phyloP scores from a whole-genome alignment of 2,113 vertebrate genomes.

The Rhinolophus sinicus region DNA sequence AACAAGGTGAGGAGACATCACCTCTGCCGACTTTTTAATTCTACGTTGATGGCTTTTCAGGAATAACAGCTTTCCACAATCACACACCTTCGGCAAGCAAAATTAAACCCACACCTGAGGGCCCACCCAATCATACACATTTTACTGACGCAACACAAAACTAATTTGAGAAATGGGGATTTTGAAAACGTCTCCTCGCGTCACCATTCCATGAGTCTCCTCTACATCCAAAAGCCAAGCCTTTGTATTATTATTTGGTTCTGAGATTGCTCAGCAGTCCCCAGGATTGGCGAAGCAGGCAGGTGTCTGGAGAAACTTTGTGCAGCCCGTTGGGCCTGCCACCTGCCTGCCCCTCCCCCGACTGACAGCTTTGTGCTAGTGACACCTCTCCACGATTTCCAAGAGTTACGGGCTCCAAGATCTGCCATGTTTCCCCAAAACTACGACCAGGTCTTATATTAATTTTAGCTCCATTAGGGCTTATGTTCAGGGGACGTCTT shows the following conservation, averaged over 20 bases:
- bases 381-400: too few relatives aligned
- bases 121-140: neutral
- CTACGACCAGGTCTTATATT: too few relatives aligned
- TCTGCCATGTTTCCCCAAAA: too few relatives aligned
- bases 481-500: too few relatives aligned
- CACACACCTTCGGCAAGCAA: neutral
- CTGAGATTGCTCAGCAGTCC: neutral
- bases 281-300: neutral
- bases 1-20: neutral
- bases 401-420: too few relatives aligned
- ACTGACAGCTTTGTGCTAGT: neutral
- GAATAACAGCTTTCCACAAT: neutral
- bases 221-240: neutral
- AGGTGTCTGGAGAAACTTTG: neutral
- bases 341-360: neutral
- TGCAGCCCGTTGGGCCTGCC: neutral
- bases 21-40: neutral
- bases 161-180: neutral
- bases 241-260: neutral
- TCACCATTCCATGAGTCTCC: neutral
- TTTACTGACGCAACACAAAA: neutral
- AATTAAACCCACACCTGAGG: neutral
- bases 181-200: neutral
- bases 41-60: neutral
- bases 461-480: too few relatives aligned